phyloP scores from a whole-genome alignment of 2,113 vertebrate species.

The Syrrhaptes paradoxus region DNA sequence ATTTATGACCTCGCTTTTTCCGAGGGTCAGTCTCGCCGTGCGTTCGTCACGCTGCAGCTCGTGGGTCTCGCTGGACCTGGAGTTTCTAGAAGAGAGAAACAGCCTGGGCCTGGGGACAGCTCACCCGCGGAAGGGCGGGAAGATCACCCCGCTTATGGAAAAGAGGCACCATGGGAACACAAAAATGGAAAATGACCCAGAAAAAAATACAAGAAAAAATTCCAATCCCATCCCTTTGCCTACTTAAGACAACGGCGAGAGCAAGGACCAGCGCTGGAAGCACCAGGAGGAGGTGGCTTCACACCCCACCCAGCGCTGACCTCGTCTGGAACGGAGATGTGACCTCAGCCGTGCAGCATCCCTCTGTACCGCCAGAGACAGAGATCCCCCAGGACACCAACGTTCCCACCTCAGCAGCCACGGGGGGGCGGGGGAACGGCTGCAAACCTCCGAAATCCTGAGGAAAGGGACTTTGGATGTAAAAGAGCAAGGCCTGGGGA shows the following conservation, averaged over 20 bases:
- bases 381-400: background rate
- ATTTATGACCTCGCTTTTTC: background rate
- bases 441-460: background rate
- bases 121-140: background rate
- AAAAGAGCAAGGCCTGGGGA: background rate
- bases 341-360: background rate
- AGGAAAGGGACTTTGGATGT: background rate
- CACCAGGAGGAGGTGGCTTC: background rate
- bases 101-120: background rate
- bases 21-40: background rate
- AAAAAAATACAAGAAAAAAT: background rate
- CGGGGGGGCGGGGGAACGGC: background rate
- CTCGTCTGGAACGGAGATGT: background rate
- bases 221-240: background rate
- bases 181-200: background rate
- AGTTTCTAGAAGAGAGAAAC: background rate
- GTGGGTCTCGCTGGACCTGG: background rate
- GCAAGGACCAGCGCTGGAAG: background rate
- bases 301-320: background rate
- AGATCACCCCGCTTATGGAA: background rate
- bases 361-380: background rate
- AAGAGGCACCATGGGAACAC: background rate
- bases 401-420: background rate
- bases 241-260: background rate
- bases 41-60: background rate